phyloP scores from a whole-genome alignment of 2,113 vertebrate genomes.

The Ammodytes dubius region DNA sequence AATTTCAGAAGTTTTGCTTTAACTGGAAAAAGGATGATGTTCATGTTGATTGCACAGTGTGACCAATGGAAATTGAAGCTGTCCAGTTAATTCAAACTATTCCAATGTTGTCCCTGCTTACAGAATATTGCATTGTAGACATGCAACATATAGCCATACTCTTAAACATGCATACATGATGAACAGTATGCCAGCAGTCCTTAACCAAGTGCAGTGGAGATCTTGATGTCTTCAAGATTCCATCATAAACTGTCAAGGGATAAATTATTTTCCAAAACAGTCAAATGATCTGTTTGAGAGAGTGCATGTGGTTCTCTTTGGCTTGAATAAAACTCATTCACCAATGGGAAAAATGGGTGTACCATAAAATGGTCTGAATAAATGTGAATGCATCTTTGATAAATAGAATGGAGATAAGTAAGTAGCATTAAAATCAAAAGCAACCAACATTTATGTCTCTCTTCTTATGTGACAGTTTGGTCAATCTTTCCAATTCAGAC shows the following conservation, averaged over 20 bases:
- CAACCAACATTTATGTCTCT: not conserved
- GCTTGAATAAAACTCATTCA: not conserved
- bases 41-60: conserved; percentile 4
- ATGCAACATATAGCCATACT: too few relatives aligned
- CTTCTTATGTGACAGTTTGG: not conserved
- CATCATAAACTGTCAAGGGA: not conserved
- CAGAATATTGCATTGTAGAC: not conserved
- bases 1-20: not conserved
- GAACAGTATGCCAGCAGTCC: not conserved
- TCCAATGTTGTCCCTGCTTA: not conserved
- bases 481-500: conserved; percentile 16
- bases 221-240: not conserved
- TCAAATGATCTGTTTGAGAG: not conserved
- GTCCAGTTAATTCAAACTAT: not conserved
- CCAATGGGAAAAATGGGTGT: not conserved
- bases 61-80: not conserved
- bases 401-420: not conserved
- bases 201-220: not conserved
- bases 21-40: not conserved
- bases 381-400: not conserved
- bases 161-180: not conserved
- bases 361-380: not conserved
- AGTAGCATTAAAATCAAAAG: not conserved
- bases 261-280: not conserved
- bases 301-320: not conserved